Conservation (phyloP, 2,888 invertebrate genomes). For the Bedellia somnulentella region DNA sequence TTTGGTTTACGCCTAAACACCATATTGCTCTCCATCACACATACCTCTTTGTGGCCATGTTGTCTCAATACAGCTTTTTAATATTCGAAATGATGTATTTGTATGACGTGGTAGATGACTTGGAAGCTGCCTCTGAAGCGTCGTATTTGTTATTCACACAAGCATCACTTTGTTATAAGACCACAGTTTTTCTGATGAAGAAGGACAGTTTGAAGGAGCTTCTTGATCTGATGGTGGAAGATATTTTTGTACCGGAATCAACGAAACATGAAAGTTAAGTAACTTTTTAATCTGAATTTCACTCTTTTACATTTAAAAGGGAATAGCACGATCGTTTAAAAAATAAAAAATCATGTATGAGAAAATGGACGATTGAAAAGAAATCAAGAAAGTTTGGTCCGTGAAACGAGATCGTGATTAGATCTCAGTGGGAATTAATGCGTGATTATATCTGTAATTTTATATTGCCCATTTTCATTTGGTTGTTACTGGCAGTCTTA, state of each 20-base stretch:
- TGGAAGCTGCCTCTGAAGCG: slow-evolving; percentile 34
- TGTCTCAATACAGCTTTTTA: slow-evolving; percentile 30
- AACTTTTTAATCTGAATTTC: slow-evolving; percentile 7
- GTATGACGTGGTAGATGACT: slow-evolving; percentile 31
- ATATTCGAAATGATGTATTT: slow-evolving; percentile 37
- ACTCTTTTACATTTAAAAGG: background rate
- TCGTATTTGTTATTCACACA: slow-evolving; percentile 40
- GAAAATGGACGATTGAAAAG: no score
- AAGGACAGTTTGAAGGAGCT: slow-evolving; percentile 20
- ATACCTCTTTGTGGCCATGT: slow-evolving; percentile 22
- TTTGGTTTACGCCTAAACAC: slow-evolving; percentile 26
- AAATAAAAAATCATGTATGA: no score
- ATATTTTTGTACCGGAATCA: slow-evolving; percentile 22
- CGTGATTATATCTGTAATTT: no score
- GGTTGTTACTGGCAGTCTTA: no score
- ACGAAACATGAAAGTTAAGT: slow-evolving; percentile 25
- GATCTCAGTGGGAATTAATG: no score
- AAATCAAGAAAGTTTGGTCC: no score
- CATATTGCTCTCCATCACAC: slow-evolving; percentile 15
- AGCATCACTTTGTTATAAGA: slow-evolving; percentile 36
- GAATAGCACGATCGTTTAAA: background rate
- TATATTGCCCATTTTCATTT: no score
- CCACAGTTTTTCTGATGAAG: slow-evolving; percentile 26
- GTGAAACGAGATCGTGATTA: no score
- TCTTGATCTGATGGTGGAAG: slow-evolving; percentile 22